Evolutionary conservation across 2,888 invertebrate genomes (phyloP).

Genomic region (Rhorus exstirpatorius): DNA sequence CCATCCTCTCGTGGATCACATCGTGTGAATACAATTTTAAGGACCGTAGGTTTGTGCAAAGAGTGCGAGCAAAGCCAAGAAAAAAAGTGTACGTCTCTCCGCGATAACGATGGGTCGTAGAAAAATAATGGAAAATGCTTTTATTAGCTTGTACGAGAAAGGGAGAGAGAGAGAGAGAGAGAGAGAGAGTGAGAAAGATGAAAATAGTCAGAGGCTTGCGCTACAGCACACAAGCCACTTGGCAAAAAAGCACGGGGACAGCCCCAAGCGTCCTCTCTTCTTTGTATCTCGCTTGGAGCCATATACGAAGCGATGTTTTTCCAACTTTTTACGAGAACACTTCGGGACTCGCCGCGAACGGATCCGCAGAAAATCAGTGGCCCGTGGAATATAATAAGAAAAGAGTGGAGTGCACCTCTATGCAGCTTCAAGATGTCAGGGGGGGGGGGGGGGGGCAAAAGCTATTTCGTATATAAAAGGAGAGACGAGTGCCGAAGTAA

Average conservation of each 20-base stretch:
- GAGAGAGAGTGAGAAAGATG: not conserved
- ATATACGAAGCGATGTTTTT: conserved; percentile 59
- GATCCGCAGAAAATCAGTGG: conserved; percentile 52
- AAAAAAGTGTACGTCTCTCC: conserved; percentile 51
- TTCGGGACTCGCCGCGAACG: conserved; percentile 64
- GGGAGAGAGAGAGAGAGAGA: conserved; percentile 16
- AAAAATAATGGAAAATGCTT: conserved; percentile 73
- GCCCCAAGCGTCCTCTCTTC: conserved; percentile 71
- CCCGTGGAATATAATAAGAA: conserved; percentile 65
- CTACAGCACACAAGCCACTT: conserved; percentile 32
- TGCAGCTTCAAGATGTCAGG: conserved; percentile 50
- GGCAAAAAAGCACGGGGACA: conserved; percentile 22
- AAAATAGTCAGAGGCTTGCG: conserved; percentile 4
- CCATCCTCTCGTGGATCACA: not conserved
- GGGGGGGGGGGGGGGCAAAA: too few relatives aligned
- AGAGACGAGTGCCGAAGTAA: conserved; percentile 43
- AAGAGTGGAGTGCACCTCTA: conserved; percentile 47
- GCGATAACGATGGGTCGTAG: conserved; percentile 70
- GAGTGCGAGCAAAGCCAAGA: not conserved
- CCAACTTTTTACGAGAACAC: conserved; percentile 72
- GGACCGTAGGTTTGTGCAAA: conserved; percentile 26
- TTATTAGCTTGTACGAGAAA: conserved; percentile 57
- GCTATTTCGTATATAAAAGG: conserved; percentile 46
- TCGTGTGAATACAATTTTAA: conserved; percentile 37
- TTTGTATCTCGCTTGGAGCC: conserved; percentile 65